phyloP scores from a whole-genome alignment of 2,113 vertebrate species.

The Rana temporaria region DNA sequence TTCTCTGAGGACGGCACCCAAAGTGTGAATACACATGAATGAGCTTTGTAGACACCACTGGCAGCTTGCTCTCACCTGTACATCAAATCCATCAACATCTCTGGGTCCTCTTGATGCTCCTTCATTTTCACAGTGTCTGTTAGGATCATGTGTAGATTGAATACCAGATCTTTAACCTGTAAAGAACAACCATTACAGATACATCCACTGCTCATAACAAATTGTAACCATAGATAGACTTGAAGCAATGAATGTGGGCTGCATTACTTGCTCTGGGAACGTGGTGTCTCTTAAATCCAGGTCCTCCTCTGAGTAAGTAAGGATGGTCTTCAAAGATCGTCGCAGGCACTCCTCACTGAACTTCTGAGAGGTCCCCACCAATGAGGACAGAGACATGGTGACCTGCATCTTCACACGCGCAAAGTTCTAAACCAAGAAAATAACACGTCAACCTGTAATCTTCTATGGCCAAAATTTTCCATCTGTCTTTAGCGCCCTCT shows the following conservation, averaged over 20 bases:
- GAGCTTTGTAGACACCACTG: too few relatives aligned
- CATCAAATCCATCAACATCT: conserved; percentile 94
- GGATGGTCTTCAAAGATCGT: conserved; percentile 87
- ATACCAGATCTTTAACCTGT: conserved; percentile 91
- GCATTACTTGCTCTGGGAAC: conserved; percentile 85
- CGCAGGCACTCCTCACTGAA: conserved; percentile 90
- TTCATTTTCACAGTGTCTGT: conserved; percentile 95
- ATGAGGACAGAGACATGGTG: conserved; percentile 90
- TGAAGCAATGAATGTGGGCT: not conserved
- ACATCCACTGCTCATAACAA: not conserved
- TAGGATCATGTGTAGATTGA: conserved; percentile 94
- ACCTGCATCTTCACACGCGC: conserved; percentile 95
- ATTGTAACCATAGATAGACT: too few relatives aligned
- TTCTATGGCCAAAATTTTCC: not conserved
- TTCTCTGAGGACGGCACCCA: too few relatives aligned
- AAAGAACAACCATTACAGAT: not conserved
- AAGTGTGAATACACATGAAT: too few relatives aligned
- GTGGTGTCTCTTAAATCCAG: conserved; percentile 84
- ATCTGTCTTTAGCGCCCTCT: not conserved
- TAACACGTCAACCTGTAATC: not conserved
- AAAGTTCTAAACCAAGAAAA: conserved; percentile 79
- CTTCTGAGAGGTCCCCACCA: conserved; percentile 86
- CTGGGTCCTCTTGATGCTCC: conserved; percentile 90
- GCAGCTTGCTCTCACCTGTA: conserved; percentile 76
- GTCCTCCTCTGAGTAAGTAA: conserved; percentile 90